These are phyloP conservation scores for Euclidia mi DNA, from an alignment of 2,888 invertebrate species.

Conservation along the genomic window DNA sequence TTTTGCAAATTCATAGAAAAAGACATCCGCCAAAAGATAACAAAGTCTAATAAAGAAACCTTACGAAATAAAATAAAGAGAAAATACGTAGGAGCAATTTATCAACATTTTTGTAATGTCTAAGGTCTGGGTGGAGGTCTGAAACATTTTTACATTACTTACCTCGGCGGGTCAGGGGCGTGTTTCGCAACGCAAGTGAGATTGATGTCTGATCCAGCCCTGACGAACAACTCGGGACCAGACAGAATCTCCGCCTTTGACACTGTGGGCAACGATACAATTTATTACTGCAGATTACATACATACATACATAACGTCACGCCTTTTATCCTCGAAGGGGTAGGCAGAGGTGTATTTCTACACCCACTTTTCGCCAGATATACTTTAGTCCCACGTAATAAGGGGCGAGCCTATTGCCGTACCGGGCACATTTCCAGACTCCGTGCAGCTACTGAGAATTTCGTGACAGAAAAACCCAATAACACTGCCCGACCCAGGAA, in stretches of 20 bases:
- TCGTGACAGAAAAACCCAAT: too few relatives aligned
- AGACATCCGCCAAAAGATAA: neutral
- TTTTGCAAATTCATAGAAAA: too few relatives aligned
- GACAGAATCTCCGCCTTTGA: conserved; percentile 97
- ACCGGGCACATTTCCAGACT: too few relatives aligned
- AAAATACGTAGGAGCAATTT: conserved; percentile 63
- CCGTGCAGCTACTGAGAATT: too few relatives aligned
- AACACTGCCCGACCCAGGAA: too few relatives aligned
- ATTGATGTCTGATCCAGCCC: conserved; percentile 97
- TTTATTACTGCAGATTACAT: conserved; percentile 22
- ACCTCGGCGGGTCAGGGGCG: conserved; percentile 95
- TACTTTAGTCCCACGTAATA: too few relatives aligned
- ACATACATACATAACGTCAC: too few relatives aligned
- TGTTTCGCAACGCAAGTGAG: conserved; percentile 96
- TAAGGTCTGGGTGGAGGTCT: conserved; percentile 21
- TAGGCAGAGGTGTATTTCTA: too few relatives aligned
- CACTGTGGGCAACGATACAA: conserved; percentile 89
- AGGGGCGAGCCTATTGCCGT: too few relatives aligned
- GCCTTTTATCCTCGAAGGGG: too few relatives aligned
- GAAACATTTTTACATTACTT: conserved; percentile 72
- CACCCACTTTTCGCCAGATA: too few relatives aligned
- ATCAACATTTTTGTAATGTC: conserved; percentile 34
- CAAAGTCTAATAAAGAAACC: neutral
- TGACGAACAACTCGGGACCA: conserved; percentile 96
- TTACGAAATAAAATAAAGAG: conserved; percentile 8